Evolutionary conservation across 2,888 invertebrate genomes (phyloP).

Genomic region (Eueremaeus valkanovi): DNA sequence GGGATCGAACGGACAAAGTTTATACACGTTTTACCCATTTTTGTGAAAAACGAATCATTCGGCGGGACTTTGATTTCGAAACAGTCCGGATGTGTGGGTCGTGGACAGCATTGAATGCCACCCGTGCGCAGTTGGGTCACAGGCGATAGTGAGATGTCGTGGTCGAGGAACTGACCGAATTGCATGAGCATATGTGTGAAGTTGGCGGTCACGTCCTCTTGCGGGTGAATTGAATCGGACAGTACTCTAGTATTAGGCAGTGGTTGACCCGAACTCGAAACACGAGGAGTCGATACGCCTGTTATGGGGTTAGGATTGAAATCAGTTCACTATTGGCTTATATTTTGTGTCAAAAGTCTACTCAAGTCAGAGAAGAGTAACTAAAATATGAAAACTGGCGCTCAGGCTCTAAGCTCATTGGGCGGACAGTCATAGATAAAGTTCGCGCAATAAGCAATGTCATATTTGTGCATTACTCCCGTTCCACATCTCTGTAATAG

Average conservation of each 20-base stretch:
- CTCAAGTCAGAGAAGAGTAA: too few species aligned
- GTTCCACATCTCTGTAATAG: not conserved
- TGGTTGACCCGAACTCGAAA: slow-evolving; percentile 58
- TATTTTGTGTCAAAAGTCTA: not conserved
- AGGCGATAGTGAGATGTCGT: slow-evolving; percentile 90
- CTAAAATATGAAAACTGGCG: too few species aligned
- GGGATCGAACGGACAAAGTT: slow-evolving; percentile 45
- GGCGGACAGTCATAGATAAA: too few species aligned
- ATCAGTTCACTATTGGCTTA: too few species aligned
- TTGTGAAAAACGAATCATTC: slow-evolving; percentile 43
- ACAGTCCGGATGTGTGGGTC: slow-evolving; percentile 42
- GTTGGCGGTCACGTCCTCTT: slow-evolving; percentile 60
- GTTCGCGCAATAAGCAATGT: too few species aligned
- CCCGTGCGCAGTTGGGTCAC: slow-evolving; percentile 41
- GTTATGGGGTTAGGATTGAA: too few species aligned
- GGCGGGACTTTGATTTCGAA: slow-evolving; percentile 39
- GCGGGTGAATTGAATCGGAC: slow-evolving; percentile 72
- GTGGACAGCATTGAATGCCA: slow-evolving; percentile 39
- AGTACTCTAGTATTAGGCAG: slow-evolving; percentile 81
- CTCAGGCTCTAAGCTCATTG: too few species aligned
- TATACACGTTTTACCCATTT: slow-evolving; percentile 42
- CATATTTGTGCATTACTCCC: too few species aligned
- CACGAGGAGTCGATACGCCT: slow-evolving; percentile 49
- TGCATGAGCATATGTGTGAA: slow-evolving; percentile 90
- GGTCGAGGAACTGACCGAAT: slow-evolving; percentile 86